Evolutionary conservation across 1,140 invertebrate species (phyloP), one percentile per base, ranked within the genome.

Genomic region (Subanguina moxae): DNA sequence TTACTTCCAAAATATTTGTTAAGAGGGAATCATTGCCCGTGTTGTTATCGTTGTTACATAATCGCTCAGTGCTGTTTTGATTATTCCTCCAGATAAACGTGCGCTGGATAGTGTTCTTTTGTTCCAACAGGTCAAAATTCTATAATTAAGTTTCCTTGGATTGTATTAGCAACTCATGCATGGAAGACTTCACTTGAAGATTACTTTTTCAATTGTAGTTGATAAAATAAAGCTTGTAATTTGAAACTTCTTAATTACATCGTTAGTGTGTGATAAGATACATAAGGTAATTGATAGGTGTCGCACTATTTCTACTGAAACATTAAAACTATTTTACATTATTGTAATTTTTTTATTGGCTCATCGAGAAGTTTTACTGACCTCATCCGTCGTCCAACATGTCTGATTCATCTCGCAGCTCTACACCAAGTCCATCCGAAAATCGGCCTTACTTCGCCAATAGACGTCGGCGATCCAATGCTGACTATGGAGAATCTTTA

Each of bases 321-420:
- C n/a, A n/a, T n/a, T n/a, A n/a, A n/a, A n/a, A n/a, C n/a, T n/a
- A n/a, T n/a, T n/a, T n/a, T n/a, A n/a, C n/a, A n/a, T n/a, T n/a
- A n/a, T n/a, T n/a, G n/a, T n/a, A n/a, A n/a, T n/a, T n/a, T n/a
- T n/a, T n/a, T n/a, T 38, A 5, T 38, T 38, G 32, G 3, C 32
- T 38, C 3, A 38, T 38, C 11, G 32, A 15, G 23, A 3, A 15
- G 15, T 25, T 7, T 52, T 7, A 19, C 48, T 52, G 15, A 52
- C 3, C 8, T 7, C 23, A 7, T 52, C 27, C 8, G n/a, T 21
- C 27, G 58, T 30, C 5, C 5, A 28, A 61, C 32, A 38, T 38
- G 19, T 61, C 58, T 32, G 27, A 30, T 19, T 61, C 58, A n/a
- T 43, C 28, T 61, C 27, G 58, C 19, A 32, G 28, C 58, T 61